These are phyloP conservation scores for Pristis pectinata DNA, from an alignment of 2,797 vertebrate genomes.

Conservation along the genomic window DNA sequence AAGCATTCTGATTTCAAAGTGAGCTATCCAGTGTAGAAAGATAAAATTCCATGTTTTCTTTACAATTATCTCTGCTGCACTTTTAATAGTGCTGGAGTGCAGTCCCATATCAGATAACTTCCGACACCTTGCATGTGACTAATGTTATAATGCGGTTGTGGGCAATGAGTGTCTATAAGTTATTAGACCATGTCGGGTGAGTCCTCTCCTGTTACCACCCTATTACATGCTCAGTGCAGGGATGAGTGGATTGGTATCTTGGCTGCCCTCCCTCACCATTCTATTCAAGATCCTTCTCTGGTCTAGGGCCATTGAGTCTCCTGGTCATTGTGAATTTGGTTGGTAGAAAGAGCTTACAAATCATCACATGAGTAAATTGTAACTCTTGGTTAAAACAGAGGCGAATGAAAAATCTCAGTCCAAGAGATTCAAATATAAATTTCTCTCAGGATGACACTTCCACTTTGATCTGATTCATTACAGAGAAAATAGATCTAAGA, in stretches of 20 bases:
- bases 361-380: not conserved
- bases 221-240: not conserved
- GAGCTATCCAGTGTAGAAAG: not conserved
- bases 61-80: not conserved
- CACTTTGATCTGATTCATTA: not conserved
- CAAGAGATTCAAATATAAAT: not conserved
- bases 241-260: not conserved
- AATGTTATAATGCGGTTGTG: not conserved
- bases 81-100: not conserved
- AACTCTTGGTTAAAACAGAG: not conserved
- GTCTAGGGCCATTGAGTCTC: not conserved
- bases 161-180: not conserved
- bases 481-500: not conserved
- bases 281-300: too few relatives aligned
- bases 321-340: not conserved
- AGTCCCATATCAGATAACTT: not conserved
- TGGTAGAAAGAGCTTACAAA: not conserved
- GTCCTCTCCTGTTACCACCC: not conserved
- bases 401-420: not conserved
- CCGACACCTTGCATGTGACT: not conserved
- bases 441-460: not conserved
- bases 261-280: not conserved
- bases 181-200: not conserved
- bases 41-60: not conserved
- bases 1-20: not conserved